Conservation (phyloP, 2,888 invertebrate species). For the Diarsia dahlii region DNA sequence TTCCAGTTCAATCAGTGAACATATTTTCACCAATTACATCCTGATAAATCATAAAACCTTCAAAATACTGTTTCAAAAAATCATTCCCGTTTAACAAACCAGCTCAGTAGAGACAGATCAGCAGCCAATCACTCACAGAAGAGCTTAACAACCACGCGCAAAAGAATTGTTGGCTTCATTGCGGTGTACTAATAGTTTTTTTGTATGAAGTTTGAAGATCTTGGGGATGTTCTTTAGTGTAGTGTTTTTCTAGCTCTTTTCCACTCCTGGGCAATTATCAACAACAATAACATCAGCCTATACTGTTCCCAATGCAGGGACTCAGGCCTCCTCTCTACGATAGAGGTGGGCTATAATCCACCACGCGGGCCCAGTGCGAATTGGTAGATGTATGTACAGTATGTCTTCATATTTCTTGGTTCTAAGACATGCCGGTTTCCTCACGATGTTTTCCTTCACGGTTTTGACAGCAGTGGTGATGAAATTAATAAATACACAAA, state of each 20-base stretch:
- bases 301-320: no score
- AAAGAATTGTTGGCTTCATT: slow-evolving; percentile 54
- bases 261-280: background rate
- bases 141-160: slow-evolving; percentile 53
- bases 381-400: no score
- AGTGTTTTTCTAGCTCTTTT: background rate
- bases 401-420: no score
- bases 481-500: no score
- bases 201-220: slow-evolving; percentile 11
- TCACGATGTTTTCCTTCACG: no score
- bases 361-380: no score
- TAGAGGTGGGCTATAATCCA: no score
- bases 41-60: slow-evolving; percentile 20
- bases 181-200: slow-evolving; percentile 26
- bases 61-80: slow-evolving; percentile 12
- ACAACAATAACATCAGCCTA: no score
- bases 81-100: slow-evolving; percentile 39
- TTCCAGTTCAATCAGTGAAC: background rate
- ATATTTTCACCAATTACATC: background rate
- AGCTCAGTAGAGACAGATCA: slow-evolving; percentile 44
- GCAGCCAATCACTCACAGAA: slow-evolving; percentile 59
- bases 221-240: background rate
- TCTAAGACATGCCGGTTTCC: no score
- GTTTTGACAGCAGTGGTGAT: no score
- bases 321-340: no score